Base-by-base conservation (phyloP, 37 sponge, comb jelly and placozoan genomes). In the Chondrosia reniformis region DNA sequence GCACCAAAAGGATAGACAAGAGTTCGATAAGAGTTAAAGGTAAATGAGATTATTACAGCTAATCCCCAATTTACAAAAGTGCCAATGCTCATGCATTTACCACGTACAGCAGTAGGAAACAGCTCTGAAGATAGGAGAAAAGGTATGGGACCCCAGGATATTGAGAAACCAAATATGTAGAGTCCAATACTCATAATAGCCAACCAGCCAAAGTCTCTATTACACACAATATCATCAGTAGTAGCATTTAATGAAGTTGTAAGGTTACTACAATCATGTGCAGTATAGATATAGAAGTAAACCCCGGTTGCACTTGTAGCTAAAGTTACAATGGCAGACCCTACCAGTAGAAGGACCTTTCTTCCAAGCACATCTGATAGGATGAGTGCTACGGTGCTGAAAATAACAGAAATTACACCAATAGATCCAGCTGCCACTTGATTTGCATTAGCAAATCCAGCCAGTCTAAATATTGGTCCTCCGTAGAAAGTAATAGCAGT, bases 71-170 rank as follows among this genome's bases (percentile, higher is more conserved):
- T 88, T 45, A 80, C 62, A 25, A 78, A 46, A 6, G 93, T 79
- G 15, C 73, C 81, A 10, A 95, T 73, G 39, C 92, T 79, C 21
- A 55, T 76, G 4, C 80, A 79, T 30, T 81, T n/a, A 25, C 76
- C 78, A 32, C 93, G 79, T 0, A 91, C 93, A 25, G 76, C 61
- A 21, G 71, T 57, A 4, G 95, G 93, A 13, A 95, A 46, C 38
- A 95, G 78, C 49, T 95, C 95, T 3, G 92, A 77, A 76, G 88
- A 84, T 55, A 89, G 57, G 1, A 88, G 36, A 86, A 86, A 95
- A 9, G 95, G 92, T 12, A 95, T 82, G 38, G 93, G 84, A 6
- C 95, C 93, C 87, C 85, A 87, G 21, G 82, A 89, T 4, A 91
- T 55, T 7, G 95, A 88, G 59, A 95, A 95, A 27, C 56, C 61